Evolutionary conservation across 2,888 invertebrate species (phyloP).

Genomic region (Cerastis leucographa): DNA sequence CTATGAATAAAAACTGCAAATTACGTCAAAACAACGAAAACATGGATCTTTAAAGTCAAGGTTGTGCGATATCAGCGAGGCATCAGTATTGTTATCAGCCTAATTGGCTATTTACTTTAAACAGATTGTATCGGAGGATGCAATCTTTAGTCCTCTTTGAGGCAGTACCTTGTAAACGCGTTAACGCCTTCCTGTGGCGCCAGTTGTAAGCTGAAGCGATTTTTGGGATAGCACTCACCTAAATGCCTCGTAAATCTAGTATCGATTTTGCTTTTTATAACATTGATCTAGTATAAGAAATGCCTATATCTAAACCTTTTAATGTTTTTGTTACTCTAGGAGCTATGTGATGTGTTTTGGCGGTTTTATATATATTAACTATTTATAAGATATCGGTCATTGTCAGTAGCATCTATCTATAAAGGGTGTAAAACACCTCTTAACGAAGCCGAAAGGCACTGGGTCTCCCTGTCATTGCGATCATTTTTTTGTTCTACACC

Average conservation of each 20-base stretch:
- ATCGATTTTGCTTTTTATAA: background rate
- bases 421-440: no score
- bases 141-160: conserved; percentile 73
- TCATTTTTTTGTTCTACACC: no score
- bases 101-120: conserved; percentile 68
- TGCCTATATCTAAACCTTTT: background rate
- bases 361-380: no score
- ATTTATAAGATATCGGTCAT: no score
- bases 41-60: conserved; percentile 58
- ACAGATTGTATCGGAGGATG: conserved; percentile 76
- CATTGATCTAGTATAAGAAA: background rate
- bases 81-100: conserved; percentile 58
- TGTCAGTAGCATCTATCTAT: no score
- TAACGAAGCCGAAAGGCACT: no score
- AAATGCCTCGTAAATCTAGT: background rate
- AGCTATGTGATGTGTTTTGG: background rate
- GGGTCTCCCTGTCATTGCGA: no score
- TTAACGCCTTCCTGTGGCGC: conserved; percentile 54
- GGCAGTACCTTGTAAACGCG: conserved; percentile 70
- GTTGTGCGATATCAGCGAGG: conserved; percentile 48
- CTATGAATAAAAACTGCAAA: conserved; percentile 31
- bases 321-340: background rate
- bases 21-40: conserved; percentile 53
- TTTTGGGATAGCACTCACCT: background rate
- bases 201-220: conserved; percentile 26